Evolutionary conservation across 1,140 invertebrate species (phyloP), one percentile per base, ranked within the genome.

Genomic region (Maconellicoccus hirsutus): DNA sequence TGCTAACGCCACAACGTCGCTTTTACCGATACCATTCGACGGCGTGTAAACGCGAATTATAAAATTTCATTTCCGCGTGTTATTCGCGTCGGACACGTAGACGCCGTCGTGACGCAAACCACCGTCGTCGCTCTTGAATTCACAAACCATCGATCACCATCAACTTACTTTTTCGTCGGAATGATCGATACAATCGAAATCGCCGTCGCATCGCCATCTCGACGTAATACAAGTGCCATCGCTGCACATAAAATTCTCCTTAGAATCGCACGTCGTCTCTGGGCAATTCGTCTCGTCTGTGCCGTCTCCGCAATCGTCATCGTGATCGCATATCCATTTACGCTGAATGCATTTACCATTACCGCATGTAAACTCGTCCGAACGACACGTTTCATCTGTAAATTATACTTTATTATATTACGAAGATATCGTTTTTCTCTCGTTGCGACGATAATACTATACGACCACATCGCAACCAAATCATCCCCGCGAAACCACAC

Each of bases 321-420:
- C 90, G 25, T 86, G 84, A 79, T 97, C 93, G 78, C 94, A 97
- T 7, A 89, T 84, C 92, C 92, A 96, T 6, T 85, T 81, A 73
- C 86, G 84, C 76, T 92, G 91, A 73, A 96, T 93, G 78, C 93
- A 96, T 73, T 90, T 88, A 12, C 92, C 91, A 76, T 93, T 92
- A 52, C 84, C 85, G 80, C 93, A 96, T 1, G 91, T 93, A 77
- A 93, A 95, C 78, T 95, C 90, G 77, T 94, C 91, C 21, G 90
- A 85, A 71, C 91, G 86, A 78, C 91, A 94, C 0, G 89, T 92
- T 76, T 90, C 88, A 83, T 92, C 90, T 92, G 77, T 69, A 78
- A 76, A 74, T 42, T 39, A 21, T 27, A 61, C 4, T 22, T 12
- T 12, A 33, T 33, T 33, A 33, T 6, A 33, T 33, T 19, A 29